phyloP scores from a whole-genome alignment of 2,797 vertebrate genomes.

The Eidolon dupreanum region DNA sequence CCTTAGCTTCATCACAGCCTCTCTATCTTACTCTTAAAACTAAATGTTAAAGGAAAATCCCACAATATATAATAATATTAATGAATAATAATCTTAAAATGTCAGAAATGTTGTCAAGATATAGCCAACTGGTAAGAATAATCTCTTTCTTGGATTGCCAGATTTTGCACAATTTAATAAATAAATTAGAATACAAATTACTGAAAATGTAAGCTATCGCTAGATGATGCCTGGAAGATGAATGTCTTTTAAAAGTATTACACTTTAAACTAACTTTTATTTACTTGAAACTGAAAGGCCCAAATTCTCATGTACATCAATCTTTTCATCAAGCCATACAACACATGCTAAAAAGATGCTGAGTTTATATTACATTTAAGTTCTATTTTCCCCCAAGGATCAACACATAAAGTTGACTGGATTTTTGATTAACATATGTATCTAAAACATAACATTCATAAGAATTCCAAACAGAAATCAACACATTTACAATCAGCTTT shows the following conservation, averaged over 20 bases:
- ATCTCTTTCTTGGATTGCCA: neutral
- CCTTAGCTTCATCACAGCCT: slow-evolving; percentile 28
- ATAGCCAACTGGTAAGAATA: neutral
- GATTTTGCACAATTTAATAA: slow-evolving; percentile 20
- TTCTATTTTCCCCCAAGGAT: neutral
- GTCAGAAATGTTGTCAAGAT: slow-evolving; percentile 18
- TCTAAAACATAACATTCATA: neutral
- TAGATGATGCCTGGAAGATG: neutral
- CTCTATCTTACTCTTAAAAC: slow-evolving; percentile 43
- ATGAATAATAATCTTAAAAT: slow-evolving; percentile 1
- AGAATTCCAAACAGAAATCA: slow-evolving; percentile 47
- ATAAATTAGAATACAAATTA: slow-evolving; percentile 29
- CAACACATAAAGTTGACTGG: neutral
- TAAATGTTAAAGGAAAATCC: slow-evolving; percentile 59
- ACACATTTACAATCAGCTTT: slow-evolving; percentile 36
- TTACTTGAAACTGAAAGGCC: slow-evolving; percentile 3
- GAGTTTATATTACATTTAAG: neutral
- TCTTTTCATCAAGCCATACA: neutral
- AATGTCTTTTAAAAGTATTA: neutral
- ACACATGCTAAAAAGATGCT: neutral
- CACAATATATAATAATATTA: neutral
- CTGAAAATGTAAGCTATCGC: neutral
- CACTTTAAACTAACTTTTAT: neutral
- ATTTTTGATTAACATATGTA: slow-evolving; percentile 38
- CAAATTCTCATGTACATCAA: neutral